Evolutionary conservation across 2,888 invertebrate species (phyloP), one percentile per base, ranked within the genome.

Genomic region (Epsilonema sp.): DNA sequence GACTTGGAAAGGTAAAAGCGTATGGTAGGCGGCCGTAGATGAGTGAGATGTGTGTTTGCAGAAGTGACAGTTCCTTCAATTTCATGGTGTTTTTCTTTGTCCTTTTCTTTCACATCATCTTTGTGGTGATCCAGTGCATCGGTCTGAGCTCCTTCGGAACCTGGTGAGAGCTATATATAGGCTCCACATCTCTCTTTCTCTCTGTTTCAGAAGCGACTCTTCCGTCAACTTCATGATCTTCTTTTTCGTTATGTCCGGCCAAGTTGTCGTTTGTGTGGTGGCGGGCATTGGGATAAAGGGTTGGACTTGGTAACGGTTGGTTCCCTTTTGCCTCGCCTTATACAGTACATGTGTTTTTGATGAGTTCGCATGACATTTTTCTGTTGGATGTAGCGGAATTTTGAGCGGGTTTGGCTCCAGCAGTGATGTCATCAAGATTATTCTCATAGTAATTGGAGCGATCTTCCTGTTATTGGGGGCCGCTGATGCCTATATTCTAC

Each of bases 31-130:
- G n/a, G n/a, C n/a, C n/a, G n/a, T n/a, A n/a, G n/a, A n/a, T n/a
- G n/a, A n/a, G n/a, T n/a, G n/a, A n/a, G n/a, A n/a, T n/a, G n/a
- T n/a, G 40, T 31, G 8, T 31, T 64, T 68, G 44, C 68, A 80
- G 92, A 64, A 86, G 82, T 65, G 97, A 97, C 72, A 92, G 90
- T 58, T 94, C 94, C 2, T 89, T 97, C 75, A 97, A 92, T 71
- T 97, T 97, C 67, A 94, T 97, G 85, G 84, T 47, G n/a, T 47
- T 47, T 46, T 47, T 47, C 47, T 47, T 47, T 13, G 24, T 47
- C 16, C 24, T 48, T 21, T 38, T 39, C 37, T 19, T 21, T 23
- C 44, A 46, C 25, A 41, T 42, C 2, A 19, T 49, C 16, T 46
- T 46, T 16, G 20, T 26, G 11, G n/a, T 24, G 4, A n/a, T 47